Conservation (phyloP, 2,797 vertebrate genomes). For the Sebastes nivosus region DNA sequence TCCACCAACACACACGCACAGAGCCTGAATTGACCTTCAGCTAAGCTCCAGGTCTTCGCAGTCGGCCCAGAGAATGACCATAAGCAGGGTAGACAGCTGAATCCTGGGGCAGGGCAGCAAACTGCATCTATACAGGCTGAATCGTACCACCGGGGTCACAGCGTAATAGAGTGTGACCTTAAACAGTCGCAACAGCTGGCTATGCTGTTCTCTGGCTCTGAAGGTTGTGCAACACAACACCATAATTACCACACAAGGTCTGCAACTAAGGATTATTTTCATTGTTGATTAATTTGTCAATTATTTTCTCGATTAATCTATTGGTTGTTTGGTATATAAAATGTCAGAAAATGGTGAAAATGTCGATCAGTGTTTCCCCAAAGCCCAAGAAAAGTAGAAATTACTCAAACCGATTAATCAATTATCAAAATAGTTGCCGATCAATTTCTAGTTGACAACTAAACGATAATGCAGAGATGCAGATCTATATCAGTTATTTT, state of each 20-base stretch:
- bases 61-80: conserved; percentile 52
- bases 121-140: conserved; percentile 52
- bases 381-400: too few relatives aligned
- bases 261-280: neutral
- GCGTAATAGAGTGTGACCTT: conserved; percentile 45
- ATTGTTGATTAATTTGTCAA: neutral
- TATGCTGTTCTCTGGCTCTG: neutral
- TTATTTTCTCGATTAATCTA: neutral
- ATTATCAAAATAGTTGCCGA: too few relatives aligned
- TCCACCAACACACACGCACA: neutral
- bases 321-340: neutral
- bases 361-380: too few relatives aligned
- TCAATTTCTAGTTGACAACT: too few relatives aligned
- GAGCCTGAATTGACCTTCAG: conserved; percentile 58
- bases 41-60: conserved; percentile 43
- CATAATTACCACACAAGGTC: neutral
- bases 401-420: too few relatives aligned
- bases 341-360: neutral
- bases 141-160: conserved; percentile 49
- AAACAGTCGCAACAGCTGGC: conserved; percentile 41
- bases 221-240: neutral
- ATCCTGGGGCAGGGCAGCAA: conserved; percentile 46
- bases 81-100: conserved; percentile 68
- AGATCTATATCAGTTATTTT: neutral
- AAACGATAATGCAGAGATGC: too few relatives aligned